Conservation (phyloP, 2,797 vertebrate genomes). For the Enteromius thamalakanensis region DNA sequence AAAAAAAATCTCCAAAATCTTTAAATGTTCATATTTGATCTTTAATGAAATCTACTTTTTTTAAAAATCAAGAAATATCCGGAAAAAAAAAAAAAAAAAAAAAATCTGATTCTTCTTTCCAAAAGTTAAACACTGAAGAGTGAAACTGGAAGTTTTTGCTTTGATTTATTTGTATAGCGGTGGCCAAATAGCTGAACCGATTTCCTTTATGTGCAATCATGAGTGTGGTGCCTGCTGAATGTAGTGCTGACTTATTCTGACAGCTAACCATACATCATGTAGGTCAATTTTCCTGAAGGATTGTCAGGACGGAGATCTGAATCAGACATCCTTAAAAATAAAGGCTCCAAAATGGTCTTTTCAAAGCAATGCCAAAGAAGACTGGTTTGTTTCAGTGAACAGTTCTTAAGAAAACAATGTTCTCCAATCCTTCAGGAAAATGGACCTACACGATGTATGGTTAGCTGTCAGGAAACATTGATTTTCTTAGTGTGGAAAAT, state of each 20-base stretch:
- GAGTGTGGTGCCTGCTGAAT: slow-evolving; percentile 7
- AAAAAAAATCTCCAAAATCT: not conserved
- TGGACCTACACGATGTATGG: not conserved
- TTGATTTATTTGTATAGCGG: not conserved
- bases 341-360: not conserved
- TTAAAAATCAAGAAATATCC: not conserved
- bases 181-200: slow-evolving; percentile 2
- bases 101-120: too few relatives aligned
- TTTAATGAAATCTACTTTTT: not conserved
- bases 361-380: not conserved
- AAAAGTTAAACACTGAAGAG: too few relatives aligned
- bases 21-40: not conserved
- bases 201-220: not conserved
- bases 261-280: not conserved
- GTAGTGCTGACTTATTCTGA: slow-evolving; percentile 17
- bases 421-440: not conserved
- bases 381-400: not conserved
- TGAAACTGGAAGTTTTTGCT: not conserved
- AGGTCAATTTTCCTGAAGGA: not conserved
- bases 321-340: not conserved
- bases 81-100: not conserved
- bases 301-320: not conserved
- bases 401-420: not conserved
- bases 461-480: slow-evolving; percentile 19
- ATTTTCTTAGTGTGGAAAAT: not conserved